phyloP scores from a whole-genome alignment of 2,113 vertebrate genomes.

The Chinchilla lanigera region DNA sequence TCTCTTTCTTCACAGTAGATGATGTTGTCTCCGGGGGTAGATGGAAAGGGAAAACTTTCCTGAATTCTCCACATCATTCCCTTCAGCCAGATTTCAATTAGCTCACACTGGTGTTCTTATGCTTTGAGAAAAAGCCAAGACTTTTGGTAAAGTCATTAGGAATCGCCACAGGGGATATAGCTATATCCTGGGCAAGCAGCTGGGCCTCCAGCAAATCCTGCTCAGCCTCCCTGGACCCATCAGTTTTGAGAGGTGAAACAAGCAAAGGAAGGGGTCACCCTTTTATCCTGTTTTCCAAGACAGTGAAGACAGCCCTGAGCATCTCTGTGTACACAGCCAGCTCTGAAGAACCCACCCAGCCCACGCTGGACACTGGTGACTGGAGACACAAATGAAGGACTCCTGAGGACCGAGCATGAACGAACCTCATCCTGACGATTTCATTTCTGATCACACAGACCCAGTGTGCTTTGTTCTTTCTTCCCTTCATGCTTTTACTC shows the following conservation, averaged over 20 bases:
- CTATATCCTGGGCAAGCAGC: not conserved
- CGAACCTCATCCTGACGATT: not conserved
- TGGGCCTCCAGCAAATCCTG: not conserved
- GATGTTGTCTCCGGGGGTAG: not conserved
- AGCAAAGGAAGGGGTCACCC: rapidly evolving
- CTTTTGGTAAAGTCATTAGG: slow-evolving; percentile 68
- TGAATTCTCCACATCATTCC: slow-evolving; percentile 22
- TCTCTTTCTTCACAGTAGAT: not conserved
- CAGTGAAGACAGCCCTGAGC: not conserved
- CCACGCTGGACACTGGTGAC: not conserved
- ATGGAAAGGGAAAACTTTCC: slow-evolving; percentile 6
- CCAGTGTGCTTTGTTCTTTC: not conserved
- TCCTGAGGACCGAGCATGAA: not conserved
- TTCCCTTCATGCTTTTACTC: not conserved
- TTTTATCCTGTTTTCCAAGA: not conserved
- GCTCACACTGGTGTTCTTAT: slow-evolving; percentile 14
- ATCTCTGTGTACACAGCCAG: not conserved
- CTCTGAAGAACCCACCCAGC: not conserved
- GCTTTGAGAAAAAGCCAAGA: slow-evolving; percentile 58
- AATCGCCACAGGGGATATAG: not conserved
- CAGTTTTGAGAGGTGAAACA: not conserved
- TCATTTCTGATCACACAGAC: not conserved
- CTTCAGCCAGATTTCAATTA: slow-evolving; percentile 31
- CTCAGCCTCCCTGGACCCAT: not conserved
- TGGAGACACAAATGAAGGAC: not conserved